Evolutionary conservation across 2,888 invertebrate species (phyloP).

Genomic region (Altica lythri): DNA sequence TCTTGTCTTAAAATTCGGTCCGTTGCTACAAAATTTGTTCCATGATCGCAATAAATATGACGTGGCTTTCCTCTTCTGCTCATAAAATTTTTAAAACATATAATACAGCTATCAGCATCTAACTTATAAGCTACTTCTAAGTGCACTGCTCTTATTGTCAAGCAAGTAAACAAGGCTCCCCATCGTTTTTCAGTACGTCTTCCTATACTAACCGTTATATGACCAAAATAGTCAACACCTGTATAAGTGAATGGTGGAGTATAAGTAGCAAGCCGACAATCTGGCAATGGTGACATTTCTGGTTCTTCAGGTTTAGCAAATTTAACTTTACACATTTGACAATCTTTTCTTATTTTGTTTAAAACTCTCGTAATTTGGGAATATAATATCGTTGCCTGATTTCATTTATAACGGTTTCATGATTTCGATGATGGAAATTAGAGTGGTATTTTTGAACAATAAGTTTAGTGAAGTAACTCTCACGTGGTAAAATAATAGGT

Average conservation of each 20-base stretch:
- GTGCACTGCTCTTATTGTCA: conserved; percentile 24
- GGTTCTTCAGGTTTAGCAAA: conserved; percentile 7
- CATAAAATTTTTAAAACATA: too few relatives aligned
- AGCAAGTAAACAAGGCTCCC: conserved; percentile 20
- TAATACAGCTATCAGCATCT: too few relatives aligned
- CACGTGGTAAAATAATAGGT: conserved; percentile 1
- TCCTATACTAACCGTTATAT: conserved; percentile 23
- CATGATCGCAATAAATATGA: conserved; percentile 17
- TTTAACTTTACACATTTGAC: conserved; percentile 15
- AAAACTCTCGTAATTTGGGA: conserved; percentile 11
- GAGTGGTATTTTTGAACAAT: neutral
- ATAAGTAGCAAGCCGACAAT: conserved; percentile 11
- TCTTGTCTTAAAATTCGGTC: conserved; percentile 7
- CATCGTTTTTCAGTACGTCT: conserved; percentile 25
- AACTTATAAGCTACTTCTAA: conserved; percentile 16
- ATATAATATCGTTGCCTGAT: conserved; percentile 20
- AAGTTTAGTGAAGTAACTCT: neutral
- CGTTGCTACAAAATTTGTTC: conserved; percentile 15
- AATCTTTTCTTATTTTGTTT: conserved; percentile 10
- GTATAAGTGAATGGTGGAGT: conserved; percentile 16
- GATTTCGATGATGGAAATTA: conserved; percentile 1
- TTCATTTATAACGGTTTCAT: conserved; percentile 21
- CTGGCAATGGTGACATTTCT: conserved; percentile 23
- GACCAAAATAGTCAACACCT: conserved; percentile 28
- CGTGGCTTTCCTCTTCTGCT: conserved; percentile 18